Base-by-base conservation (phyloP, 2,888 invertebrate species). In the Dermolepida albohirtum region DNA sequence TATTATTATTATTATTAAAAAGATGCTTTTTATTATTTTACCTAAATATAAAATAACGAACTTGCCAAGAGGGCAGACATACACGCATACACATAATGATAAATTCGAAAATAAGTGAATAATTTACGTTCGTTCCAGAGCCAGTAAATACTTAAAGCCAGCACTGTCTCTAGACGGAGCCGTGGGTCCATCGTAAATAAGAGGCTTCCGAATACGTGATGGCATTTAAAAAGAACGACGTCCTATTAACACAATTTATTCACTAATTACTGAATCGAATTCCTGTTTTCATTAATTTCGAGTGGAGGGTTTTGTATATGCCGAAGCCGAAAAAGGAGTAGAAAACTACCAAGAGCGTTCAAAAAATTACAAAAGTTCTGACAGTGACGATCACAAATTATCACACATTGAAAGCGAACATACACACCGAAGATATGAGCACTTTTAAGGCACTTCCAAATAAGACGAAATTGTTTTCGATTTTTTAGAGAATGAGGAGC, bases 171-270 rank as follows among this genome's bases (percentile, higher is more conserved):
- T 16, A 11, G 14, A 39, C 12, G 39, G 39, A 17, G 39, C 16
- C 34, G 14, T 6, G 12, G 29, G 27, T 29, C 29, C 29, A 6
- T 14, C 39, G 12, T 54, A 39, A 54, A 54, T 54, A 54, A 54
- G 16, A 16, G 39, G 39, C 17, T 54, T 16, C 16, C 39, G 14
- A 52, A 34, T 52, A 54, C 54, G 54, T 54, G 54, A 54, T 16
- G 39, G 39, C 27, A 54, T 54, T 54, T 39, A 39, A 39, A 27
- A 54, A 39, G 27, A 54, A 43, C 43, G 4, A 11, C 12, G 43
- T 54, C 39, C 54, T 54, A 54, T 54, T 54, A 54, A 54, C 54
- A 54, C 54, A 54, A 54, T 54, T 54, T 54, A 54, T 54, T 54
- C 54, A 54, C 54, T 54, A 34, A 54, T 54, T 54, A 54, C 54